Evolutionary conservation across 2,888 invertebrate genomes (phyloP), one percentile per base, ranked within the genome.

Genomic region (Latrodectus elegans): DNA sequence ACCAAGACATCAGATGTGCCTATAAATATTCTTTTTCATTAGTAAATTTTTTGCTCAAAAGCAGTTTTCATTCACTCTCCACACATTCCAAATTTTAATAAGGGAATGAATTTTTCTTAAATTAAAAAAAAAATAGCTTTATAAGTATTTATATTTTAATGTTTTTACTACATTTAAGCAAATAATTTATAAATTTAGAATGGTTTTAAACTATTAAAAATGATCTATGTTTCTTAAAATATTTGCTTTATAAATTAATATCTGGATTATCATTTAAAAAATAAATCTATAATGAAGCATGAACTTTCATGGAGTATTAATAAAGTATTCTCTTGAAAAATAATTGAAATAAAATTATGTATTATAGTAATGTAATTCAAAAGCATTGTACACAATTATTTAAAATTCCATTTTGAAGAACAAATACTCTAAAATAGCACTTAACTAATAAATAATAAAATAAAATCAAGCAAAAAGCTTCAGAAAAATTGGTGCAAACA

Each of bases 61-160:
- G 93, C 91, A 92, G 91, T 92, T 92, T 92, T 92, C 93, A 92
- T 92, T 91, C 92, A 89, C 88, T 86, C 88, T 84, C 87, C 84
- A 84, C 51, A 79, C 82, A 88, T 73, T 82, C 86, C 77, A 51
- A 68, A 67, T 15, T 22, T 38, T 75, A 53, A 51, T 11, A 55
- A n/a, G 51, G 52, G 73, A 64, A 64, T 14, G 64, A 15, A 64
- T 64, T 64, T n/a, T 14, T 64, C 15, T 64, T 64, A 64, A 64
- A 64, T 64, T 64, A 64, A n/a, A 64, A 64, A 64, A 64, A 6
- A n/a, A 6, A 60, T 1, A 14, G 14, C 12, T 9, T 64, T 64
- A 64, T 15, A n/a, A 64, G 64, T 64, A 64, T 2, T 38, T 38
- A 64, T 0, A 64, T 64, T 9, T 64, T 4, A n/a, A 26, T 38